These are phyloP conservation scores for Danio albolineatus DNA, from an alignment of 2,797 vertebrate genomes.

Conservation along the genomic window DNA sequence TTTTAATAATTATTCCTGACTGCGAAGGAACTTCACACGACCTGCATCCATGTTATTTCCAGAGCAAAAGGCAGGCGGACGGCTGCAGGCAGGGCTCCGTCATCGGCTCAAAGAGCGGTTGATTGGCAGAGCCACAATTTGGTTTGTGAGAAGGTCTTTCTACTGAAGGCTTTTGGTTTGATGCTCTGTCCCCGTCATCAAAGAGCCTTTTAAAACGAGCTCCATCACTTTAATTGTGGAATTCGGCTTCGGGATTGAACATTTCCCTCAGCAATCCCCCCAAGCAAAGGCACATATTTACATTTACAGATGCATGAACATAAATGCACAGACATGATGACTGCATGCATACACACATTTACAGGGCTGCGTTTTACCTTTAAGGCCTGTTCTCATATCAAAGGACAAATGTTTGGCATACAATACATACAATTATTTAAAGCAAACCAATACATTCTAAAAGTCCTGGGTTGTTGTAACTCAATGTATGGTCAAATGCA, in stretches of 20 bases:
- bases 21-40: not conserved
- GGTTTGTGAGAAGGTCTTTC: constrained; percentile 54
- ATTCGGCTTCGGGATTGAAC: constrained; percentile 67
- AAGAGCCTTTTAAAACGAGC: constrained; percentile 66
- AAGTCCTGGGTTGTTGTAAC: too few relatives aligned
- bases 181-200: constrained; percentile 68
- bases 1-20: constrained; percentile 24
- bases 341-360: not conserved
- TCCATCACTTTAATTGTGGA: constrained; percentile 73
- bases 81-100: constrained; percentile 40
- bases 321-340: not conserved
- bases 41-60: constrained; percentile 21
- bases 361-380: not conserved
- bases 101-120: constrained; percentile 53
- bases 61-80: not conserved
- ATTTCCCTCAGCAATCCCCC: constrained; percentile 44
- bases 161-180: constrained; percentile 50
- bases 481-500: too few relatives aligned
- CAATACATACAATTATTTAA: too few relatives aligned
- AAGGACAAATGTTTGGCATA: not conserved
- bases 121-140: constrained; percentile 69
- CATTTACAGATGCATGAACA: constrained; percentile 17
- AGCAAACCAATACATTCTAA: too few relatives aligned
- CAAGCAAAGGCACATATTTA: constrained; percentile 23
- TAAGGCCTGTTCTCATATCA: not conserved